Evolutionary conservation across 2,113 vertebrate species (phyloP).

Genomic region (Myrmophylax atrothorax): DNA sequence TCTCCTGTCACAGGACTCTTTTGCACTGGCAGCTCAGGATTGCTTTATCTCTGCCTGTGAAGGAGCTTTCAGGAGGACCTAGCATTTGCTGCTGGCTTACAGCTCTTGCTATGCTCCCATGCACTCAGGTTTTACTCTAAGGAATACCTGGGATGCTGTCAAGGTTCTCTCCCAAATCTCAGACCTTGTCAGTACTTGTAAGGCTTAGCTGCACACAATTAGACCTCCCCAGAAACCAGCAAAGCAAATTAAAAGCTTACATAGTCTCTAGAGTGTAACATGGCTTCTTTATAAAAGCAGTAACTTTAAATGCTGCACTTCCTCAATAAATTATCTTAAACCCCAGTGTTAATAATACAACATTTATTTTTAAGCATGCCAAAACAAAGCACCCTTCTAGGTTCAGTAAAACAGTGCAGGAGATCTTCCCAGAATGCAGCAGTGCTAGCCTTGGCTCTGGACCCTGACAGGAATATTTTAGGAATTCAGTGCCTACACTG

Average conservation of each 20-base stretch:
- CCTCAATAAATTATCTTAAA: background rate
- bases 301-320: background rate
- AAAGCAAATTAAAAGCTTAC: background rate
- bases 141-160: rapidly evolving
- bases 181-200: background rate
- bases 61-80: background rate
- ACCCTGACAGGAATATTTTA: background rate
- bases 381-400: background rate
- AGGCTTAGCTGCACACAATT: background rate
- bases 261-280: rapidly evolving
- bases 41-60: background rate
- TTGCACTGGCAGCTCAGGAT: background rate
- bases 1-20: background rate
- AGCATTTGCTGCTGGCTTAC: background rate
- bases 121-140: background rate
- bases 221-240: background rate
- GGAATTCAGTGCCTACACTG: background rate
- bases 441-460: background rate
- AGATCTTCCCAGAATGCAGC: background rate
- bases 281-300: background rate
- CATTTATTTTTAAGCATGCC: background rate
- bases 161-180: background rate
- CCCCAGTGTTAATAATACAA: background rate
- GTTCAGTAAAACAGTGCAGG: background rate
- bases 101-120: background rate